Evolutionary conservation across 2,113 vertebrate species (phyloP), one percentile per base, ranked within the genome.

Genomic region (Tachuris rubrigastra): DNA sequence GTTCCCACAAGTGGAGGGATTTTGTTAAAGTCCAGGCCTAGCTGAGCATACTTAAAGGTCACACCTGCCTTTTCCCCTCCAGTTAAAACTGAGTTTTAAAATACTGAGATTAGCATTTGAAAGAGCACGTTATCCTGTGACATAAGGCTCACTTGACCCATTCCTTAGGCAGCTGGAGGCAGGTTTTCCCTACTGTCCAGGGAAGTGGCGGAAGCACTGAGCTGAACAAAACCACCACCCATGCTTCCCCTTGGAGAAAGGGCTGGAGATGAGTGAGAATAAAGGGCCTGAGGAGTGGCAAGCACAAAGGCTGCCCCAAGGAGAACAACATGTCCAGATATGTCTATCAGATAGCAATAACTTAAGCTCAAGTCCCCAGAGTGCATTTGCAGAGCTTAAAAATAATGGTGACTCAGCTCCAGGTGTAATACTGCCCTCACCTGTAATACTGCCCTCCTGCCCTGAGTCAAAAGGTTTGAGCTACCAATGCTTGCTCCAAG

Each of bases 251-350:
- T 75, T 68, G 62, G n/a, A 93, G 68, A 77, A 74, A 44, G 24
- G 47, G 28, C 2, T 66, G 77, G 75, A 0, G 1, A 74, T 1
- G 31, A 62, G 22, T 1, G 1, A 86, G 68, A 90, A 90, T 49
- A 84, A 95, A 88, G 24, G 33, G 65, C 44, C 63, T 2, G 13
- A 71, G 63, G 93, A 86, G 17, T 14, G 20, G 39, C 68, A 88
- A 59, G 33, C 35, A 83, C 68, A 93, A 96, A 83, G 47, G 52
- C 31, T 94, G 85, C 83, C 85, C 83, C 60, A 86, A 86, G 90
- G 85, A 92, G 52, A 78, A 27, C 60, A 78, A 72, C 92, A 23
- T 73, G 95, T 35, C 89, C 95, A 87, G 90, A 75, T 90, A 55
- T 0, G 85, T 87, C 92, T 78, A 69, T 47, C 90, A 94, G 83